Percentiles rank a stretch among this genome's conserved stretches.
phyloP scores from a whole-genome alignment of 1,140 invertebrate genomes.

The Drosophila parvula region DNA sequence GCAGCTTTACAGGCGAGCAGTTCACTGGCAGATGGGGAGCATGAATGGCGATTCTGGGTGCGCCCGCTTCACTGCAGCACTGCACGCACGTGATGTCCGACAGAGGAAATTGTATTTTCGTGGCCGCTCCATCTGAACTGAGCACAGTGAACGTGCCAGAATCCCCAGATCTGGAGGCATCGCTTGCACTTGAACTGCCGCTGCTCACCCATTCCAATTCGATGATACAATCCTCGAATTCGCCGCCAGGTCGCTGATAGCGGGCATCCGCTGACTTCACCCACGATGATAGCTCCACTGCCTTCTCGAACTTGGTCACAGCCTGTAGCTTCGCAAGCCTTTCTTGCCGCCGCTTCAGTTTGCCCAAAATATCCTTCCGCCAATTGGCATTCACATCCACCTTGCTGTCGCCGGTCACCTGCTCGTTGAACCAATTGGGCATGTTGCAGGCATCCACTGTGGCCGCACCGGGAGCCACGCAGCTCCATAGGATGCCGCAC shows the following conservation, averaged over 20 bases:
- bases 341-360: constrained; percentile 86
- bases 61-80: constrained; percentile 90
- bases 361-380: constrained; percentile 89
- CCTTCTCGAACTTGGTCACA: constrained; percentile 87
- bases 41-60: constrained; percentile 89
- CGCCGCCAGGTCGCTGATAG: constrained; percentile 86
- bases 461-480: constrained; percentile 92
- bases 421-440: constrained; percentile 89
- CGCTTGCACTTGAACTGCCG: constrained; percentile 83
- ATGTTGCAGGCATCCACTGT: constrained; percentile 88
- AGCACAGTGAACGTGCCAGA: constrained; percentile 91
- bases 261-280: constrained; percentile 91
- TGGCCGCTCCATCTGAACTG: constrained; percentile 89
- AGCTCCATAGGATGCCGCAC: constrained; percentile 90
- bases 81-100: constrained; percentile 90
- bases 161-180: constrained; percentile 86
- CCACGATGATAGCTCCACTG: constrained; percentile 93
- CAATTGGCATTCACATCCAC: constrained; percentile 89
- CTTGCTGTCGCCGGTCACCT: constrained; percentile 84
- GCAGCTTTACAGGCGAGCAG: constrained; percentile 87
- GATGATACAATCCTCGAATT: constrained; percentile 90
- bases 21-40: constrained; percentile 87
- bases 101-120: constrained; percentile 86
- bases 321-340: constrained; percentile 85
- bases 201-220: constrained; percentile 91